Evolutionary conservation across 2,113 vertebrate species (phyloP).

Genomic region (Sisor rabdophorus): DNA sequence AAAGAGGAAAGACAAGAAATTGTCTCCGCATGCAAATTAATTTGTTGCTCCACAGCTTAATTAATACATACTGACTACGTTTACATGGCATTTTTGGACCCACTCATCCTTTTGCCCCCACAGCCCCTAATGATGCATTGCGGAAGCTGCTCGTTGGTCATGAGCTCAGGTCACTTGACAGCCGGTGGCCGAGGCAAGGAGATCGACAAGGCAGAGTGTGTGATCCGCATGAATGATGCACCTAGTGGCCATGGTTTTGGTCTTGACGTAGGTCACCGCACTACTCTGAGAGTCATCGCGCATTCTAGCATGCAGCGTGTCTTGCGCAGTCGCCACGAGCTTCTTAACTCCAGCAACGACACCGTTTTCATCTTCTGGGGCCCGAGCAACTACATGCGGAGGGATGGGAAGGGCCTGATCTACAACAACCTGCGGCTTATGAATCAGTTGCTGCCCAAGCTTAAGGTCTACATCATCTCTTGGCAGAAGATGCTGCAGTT

Average conservation of each 20-base stretch:
- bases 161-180: slow-evolving; percentile 90
- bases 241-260: slow-evolving; percentile 77
- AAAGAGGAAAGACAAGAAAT: neutral
- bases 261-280: slow-evolving; percentile 83
- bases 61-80: neutral
- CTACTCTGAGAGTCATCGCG: slow-evolving; percentile 89
- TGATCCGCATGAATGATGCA: slow-evolving; percentile 96
- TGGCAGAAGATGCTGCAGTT: slow-evolving; percentile 97
- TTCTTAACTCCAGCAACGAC: slow-evolving; percentile 89
- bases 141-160: slow-evolving; percentile 84
- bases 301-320: slow-evolving; percentile 96
- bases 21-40: neutral
- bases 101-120: neutral
- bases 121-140: slow-evolving; percentile 96
- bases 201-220: slow-evolving; percentile 87
- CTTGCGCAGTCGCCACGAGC: slow-evolving; percentile 81
- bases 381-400: slow-evolving; percentile 94
- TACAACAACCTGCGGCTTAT: slow-evolving; percentile 96
- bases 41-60: too few species aligned
- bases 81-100: neutral
- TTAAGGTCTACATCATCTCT: slow-evolving; percentile 90
- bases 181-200: slow-evolving; percentile 75
- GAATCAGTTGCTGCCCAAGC: slow-evolving; percentile 87
- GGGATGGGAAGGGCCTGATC: slow-evolving; percentile 89
- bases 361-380: slow-evolving; percentile 98